A percentile compares a stretch with the other conserved stretches of the same genome.
Evolutionary conservation across 2,888 invertebrate genomes (phyloP).

Genomic region (Macaria notata): DNA sequence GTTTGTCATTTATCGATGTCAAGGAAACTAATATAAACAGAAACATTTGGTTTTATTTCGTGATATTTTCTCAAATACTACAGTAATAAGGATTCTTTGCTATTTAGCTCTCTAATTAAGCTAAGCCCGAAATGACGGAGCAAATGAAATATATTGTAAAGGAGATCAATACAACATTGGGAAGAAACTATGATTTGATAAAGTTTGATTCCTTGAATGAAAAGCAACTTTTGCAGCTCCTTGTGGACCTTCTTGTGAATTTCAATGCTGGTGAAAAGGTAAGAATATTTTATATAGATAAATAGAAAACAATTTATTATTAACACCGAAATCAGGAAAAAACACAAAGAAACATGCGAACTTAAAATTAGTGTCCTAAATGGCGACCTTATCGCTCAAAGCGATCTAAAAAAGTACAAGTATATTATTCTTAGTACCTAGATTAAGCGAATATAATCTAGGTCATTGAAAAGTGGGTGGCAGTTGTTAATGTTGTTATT

Average conservation of each 20-base stretch:
- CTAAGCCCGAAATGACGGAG: conserved; percentile 78
- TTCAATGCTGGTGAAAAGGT: conserved; percentile 86
- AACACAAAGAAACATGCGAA: too few species aligned
- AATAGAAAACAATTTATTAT: background rate
- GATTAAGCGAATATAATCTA: too few species aligned
- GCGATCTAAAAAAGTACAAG: too few species aligned
- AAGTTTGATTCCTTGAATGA: conserved; percentile 91
- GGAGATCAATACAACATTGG: conserved; percentile 87
- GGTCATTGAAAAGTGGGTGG: too few species aligned
- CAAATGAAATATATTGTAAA: conserved; percentile 86
- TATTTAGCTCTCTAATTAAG: too few species aligned
- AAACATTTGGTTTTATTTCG: background rate
- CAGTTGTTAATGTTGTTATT: too few species aligned
- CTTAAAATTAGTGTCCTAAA: too few species aligned
- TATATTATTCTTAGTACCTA: too few species aligned
- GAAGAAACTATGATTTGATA: conserved; percentile 89
- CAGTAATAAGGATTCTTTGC: too few species aligned
- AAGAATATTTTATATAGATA: conserved; percentile 28
- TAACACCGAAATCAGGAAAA: too few species aligned
- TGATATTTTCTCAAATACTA: too few species aligned
- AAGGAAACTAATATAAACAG: conserved; percentile 8
- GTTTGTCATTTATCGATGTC: background rate
- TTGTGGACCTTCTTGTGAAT: conserved; percentile 88
- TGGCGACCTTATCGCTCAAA: too few species aligned
- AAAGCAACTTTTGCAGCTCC: conserved; percentile 88